Percentiles rank a stretch among this genome's conserved stretches.
phyloP scores from a whole-genome alignment of 2,113 vertebrate species.

The Sceloporus tristichus region DNA sequence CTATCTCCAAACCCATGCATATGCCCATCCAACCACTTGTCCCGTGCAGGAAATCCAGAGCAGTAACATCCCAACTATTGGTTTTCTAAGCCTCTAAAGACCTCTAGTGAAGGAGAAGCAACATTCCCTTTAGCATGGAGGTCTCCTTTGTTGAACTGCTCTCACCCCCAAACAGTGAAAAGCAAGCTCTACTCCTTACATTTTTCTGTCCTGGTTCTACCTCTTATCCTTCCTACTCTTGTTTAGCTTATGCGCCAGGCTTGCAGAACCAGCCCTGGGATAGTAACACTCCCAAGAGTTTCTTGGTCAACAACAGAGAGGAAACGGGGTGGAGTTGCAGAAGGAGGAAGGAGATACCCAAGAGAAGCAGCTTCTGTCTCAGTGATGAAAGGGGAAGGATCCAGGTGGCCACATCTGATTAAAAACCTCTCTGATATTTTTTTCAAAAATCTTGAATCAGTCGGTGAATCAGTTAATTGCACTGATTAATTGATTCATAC shows the following conservation, averaged over 20 bases:
- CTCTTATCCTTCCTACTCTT: background rate
- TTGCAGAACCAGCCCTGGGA: conserved; percentile 15
- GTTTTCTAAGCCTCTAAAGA: too few relatives aligned
- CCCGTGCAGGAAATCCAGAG: too few relatives aligned
- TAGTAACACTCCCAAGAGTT: background rate
- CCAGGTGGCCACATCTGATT: conserved; percentile 14
- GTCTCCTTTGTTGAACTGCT: background rate
- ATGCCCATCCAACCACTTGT: too few relatives aligned
- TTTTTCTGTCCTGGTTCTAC: background rate
- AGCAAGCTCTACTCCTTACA: background rate
- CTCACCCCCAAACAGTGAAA: background rate
- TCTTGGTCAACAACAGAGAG: conserved; percentile 17
- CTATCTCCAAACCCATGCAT: too few relatives aligned
- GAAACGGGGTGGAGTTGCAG: conserved; percentile 9
- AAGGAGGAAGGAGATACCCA: background rate
- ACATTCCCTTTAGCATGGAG: background rate
- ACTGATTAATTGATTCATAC: conserved; percentile 19
- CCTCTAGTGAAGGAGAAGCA: too few relatives aligned
- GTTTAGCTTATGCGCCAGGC: background rate
- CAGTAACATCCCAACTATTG: too few relatives aligned
- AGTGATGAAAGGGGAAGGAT: background rate
- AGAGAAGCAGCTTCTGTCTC: background rate
- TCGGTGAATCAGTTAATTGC: conserved; percentile 31
- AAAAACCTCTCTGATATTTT: background rate
- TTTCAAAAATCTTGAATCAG: background rate